phyloP scores from a whole-genome alignment of 2,797 vertebrate species.

The Pangasius macronema region DNA sequence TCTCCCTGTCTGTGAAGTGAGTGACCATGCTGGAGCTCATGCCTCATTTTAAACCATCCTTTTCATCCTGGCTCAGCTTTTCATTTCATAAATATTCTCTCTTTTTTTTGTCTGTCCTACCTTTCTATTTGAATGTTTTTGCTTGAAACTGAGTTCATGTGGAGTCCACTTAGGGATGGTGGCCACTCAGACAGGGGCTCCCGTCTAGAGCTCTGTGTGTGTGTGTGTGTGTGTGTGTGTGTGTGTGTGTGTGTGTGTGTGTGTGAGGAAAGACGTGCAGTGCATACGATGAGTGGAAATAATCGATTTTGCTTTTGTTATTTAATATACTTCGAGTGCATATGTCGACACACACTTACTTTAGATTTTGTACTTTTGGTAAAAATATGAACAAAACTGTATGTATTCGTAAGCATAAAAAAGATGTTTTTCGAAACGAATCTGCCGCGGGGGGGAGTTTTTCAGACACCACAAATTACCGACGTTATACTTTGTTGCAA shows the following conservation, averaged over 20 bases:
- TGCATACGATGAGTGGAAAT: background rate
- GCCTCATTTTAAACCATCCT: background rate
- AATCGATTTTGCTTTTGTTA: background rate
- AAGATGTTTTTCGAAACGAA: background rate
- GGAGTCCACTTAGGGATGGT: background rate
- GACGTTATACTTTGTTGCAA: background rate
- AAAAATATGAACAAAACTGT: background rate
- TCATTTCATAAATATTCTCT: background rate
- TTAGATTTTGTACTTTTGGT: background rate
- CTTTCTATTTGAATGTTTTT: background rate
- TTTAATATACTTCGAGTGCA: background rate
- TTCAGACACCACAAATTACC: background rate
- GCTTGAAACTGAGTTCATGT: background rate
- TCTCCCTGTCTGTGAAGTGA: conserved; percentile 98
- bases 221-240: background rate
- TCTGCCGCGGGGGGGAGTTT: background rate
- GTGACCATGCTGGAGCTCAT: conserved; percentile 58
- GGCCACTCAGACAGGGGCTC: background rate
- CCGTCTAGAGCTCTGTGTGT: background rate
- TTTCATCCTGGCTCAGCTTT: background rate
- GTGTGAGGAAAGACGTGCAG: background rate
- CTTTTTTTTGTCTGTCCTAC: background rate
- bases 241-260: background rate
- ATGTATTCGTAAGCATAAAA: background rate
- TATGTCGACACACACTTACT: background rate